Base-by-base conservation (phyloP, 2,888 invertebrate genomes). In the Anarsia innoxiella region DNA sequence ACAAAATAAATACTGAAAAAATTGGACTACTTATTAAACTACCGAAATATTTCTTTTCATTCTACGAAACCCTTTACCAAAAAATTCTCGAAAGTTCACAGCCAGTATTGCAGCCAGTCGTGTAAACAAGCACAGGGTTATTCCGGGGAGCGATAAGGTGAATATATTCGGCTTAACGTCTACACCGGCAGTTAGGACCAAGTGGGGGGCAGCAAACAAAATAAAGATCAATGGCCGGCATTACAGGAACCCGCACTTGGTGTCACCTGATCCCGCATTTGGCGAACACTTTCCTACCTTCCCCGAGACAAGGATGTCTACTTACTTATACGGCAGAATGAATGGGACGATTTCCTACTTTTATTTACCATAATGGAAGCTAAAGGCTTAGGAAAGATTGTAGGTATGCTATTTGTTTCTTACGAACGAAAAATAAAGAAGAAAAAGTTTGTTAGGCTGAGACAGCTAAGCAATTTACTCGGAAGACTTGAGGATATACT, bases 221-320 rank as follows among this genome's bases (percentile, higher is more conserved):
- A 78, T 72, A 70, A 69, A 71, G 77, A 77, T 74, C 73, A 74
- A 75, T 62, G 70, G 61, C 68, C 69, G 62, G 53, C 56, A 65
- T 70, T 66, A 61, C 51, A 51, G 56, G 45, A 39, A 45, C 37
- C 55, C 41, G 56, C 65, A 65, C 63, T 64, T 65, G 65, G 62
- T 56, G 62, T 59, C 75, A 70, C 67, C 72, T 76, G 69, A 66
- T 60, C 43, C 56, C 54, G 49, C 53, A 56, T 54, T 61, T 54
- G 49, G 49, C 36, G 46, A 45, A 48, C 43, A 49, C 47, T 55
- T 58, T 59, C 51, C 53, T 49, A 48, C 8, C 19, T 19, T n/a
- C n/a, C n/a, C 38, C 28, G 46, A 41, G 37, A 45, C 41, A 37
- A 25, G 39, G 37, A 39, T 36, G 30, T 40, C 36, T 44, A 42